phyloP scores from a whole-genome alignment of 2,797 vertebrate genomes.

The Thaleichthys pacificus region DNA sequence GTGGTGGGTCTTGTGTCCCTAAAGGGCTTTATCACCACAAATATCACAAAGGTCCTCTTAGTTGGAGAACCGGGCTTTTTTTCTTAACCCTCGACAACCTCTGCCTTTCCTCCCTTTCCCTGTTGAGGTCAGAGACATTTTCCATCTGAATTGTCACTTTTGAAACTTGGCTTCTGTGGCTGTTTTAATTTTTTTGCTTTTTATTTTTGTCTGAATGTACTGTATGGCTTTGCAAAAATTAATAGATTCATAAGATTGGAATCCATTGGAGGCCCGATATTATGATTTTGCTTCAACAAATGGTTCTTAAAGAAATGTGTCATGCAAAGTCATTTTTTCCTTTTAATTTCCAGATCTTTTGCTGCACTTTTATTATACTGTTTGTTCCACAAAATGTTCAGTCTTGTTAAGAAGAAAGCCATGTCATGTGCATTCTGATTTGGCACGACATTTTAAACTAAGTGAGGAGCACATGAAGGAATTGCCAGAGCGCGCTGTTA shows the following conservation, averaged over 20 bases:
- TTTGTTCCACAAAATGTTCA: conserved; percentile 8
- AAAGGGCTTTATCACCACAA: conserved; percentile 47
- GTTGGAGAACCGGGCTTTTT: conserved; percentile 18
- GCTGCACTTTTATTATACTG: conserved; percentile 63
- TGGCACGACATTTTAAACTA: conserved; percentile 45
- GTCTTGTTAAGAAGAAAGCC: conserved; percentile 61
- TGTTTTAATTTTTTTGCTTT: not conserved
- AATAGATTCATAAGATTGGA: conserved; percentile 30
- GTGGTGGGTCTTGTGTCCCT: conserved; percentile 36
- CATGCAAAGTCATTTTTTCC: conserved; percentile 30
- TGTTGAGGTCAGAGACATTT: conserved; percentile 40
- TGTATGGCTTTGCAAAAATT: conserved; percentile 33
- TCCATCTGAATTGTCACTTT: conserved; percentile 33
- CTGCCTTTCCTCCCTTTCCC: conserved; percentile 21
- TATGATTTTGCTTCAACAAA: no score
- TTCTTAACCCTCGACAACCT: conserved; percentile 21
- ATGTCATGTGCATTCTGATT: conserved; percentile 66
- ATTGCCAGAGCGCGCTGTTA: conserved; percentile 65
- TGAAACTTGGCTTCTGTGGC: conserved; percentile 38
- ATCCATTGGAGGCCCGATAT: conserved; percentile 21
- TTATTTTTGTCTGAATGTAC: conserved; percentile 6
- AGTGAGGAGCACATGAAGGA: conserved; percentile 55
- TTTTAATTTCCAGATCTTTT: conserved; percentile 59
- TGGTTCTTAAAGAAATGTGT: no score
- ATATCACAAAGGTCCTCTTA: conserved; percentile 27